Conservation (phyloP, 1,140 invertebrate genomes). For the Hyposmocoma kahamanoa region DNA sequence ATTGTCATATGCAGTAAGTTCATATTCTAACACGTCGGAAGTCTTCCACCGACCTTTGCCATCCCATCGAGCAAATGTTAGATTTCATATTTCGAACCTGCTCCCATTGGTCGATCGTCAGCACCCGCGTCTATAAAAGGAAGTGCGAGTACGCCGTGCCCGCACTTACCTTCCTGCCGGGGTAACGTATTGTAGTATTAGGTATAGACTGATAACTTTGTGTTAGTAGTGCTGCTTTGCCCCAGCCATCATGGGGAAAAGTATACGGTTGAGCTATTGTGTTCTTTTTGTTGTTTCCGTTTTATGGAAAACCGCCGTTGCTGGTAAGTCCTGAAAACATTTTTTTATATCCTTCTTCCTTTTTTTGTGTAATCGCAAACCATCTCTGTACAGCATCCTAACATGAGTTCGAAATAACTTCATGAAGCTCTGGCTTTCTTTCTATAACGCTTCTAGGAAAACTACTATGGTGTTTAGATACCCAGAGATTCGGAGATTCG, state of each 20-base stretch:
- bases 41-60: background rate
- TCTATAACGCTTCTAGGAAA: background rate
- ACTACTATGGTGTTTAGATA: too few species aligned
- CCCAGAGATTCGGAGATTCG: too few species aligned
- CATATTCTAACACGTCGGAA: too few species aligned
- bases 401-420: background rate
- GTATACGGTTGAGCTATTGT: constrained; percentile 52
- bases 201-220: constrained; percentile 47
- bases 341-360: constrained; percentile 5
- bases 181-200: constrained; percentile 44
- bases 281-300: constrained; percentile 45
- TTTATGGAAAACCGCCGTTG: constrained; percentile 53
- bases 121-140: background rate
- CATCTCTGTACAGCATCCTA: background rate
- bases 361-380: background rate
- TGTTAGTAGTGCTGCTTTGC: constrained; percentile 29
- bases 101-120: background rate
- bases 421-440: background rate
- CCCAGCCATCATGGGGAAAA: constrained; percentile 51
- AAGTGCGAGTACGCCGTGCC: background rate
- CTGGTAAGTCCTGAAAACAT: constrained; percentile 38
- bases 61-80: background rate
- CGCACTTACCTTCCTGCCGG: constrained; percentile 42
- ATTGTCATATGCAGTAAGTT: too few species aligned
- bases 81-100: background rate